A percentile compares a stretch with the other conserved stretches of the same genome.
Evolutionary conservation across 1,140 invertebrate species (phyloP).

Genomic region (Drosophila hydei): DNA sequence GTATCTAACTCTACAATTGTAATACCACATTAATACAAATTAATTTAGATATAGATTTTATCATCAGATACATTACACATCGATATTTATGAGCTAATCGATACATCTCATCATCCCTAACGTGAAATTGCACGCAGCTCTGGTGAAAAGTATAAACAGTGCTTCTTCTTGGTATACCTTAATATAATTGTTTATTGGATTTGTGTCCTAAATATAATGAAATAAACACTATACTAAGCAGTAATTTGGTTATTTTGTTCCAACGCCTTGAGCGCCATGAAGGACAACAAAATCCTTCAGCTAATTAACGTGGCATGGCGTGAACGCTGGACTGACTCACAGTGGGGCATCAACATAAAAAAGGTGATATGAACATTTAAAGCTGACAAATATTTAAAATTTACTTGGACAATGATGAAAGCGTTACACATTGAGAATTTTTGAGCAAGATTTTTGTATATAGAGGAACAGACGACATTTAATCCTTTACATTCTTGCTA

Average conservation of each 20-base stretch:
- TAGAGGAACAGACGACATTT: not conserved
- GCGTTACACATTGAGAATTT: slow-evolving; percentile 67
- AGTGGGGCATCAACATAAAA: slow-evolving; percentile 98
- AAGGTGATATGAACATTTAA: slow-evolving; percentile 85
- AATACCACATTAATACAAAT: not conserved
- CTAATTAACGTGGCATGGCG: slow-evolving; percentile 90
- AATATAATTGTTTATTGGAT: slow-evolving; percentile 8
- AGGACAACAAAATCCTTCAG: slow-evolving; percentile 74
- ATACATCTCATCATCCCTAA: slow-evolving; percentile 2
- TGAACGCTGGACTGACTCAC: slow-evolving; percentile 96
- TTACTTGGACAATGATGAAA: slow-evolving; percentile 19
- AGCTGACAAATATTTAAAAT: slow-evolving; percentile 12
- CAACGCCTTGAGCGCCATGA: slow-evolving; percentile 45
- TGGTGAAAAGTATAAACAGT: slow-evolving; percentile 21
- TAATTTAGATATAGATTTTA: too few species aligned
- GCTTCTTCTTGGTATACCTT: slow-evolving; percentile 4
- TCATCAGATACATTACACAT: not conserved
- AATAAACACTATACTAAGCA: not conserved
- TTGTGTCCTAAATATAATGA: slow-evolving; percentile 1
- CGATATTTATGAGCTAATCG: not conserved
- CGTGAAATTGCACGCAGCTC: slow-evolving; percentile 7
- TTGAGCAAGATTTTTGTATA: slow-evolving; percentile 7
- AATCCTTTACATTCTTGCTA: slow-evolving; percentile 7
- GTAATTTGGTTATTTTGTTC: slow-evolving; percentile 8
- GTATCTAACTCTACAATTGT: not conserved